These are phyloP conservation scores for Salvelinus namaycush DNA, from an alignment of 2,113 vertebrate genomes.

Conservation along the genomic window DNA sequence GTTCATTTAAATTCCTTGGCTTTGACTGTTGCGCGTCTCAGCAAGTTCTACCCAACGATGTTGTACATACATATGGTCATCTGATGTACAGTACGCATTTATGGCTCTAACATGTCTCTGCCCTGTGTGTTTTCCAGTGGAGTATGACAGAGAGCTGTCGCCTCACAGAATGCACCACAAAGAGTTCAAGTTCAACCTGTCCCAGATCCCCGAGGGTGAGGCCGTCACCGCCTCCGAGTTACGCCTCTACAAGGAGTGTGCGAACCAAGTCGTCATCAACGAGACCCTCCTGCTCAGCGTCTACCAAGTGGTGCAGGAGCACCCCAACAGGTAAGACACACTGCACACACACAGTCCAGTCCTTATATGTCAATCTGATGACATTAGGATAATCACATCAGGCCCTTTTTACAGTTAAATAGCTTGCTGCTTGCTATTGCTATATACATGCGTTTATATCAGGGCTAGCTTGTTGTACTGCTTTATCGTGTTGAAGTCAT, in stretches of 20 bases:
- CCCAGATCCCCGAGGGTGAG: conserved; percentile 95
- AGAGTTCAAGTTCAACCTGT: conserved; percentile 98
- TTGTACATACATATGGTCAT: too few species aligned
- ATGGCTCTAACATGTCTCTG: background rate
- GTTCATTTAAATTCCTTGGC: too few species aligned
- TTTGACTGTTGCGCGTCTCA: too few species aligned
- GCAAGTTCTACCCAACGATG: too few species aligned
- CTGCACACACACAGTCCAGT: background rate
- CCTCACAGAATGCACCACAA: conserved; percentile 87
- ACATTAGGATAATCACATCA: too few species aligned
- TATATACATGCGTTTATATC: too few species aligned
- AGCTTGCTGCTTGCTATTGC: too few species aligned
- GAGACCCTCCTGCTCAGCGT: conserved; percentile 94
- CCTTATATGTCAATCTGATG: background rate
- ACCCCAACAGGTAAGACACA: conserved; percentile 84
- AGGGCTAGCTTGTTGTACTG: too few species aligned
- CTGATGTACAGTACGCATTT: background rate
- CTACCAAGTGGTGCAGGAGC: conserved; percentile 93
- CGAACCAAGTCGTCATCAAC: conserved; percentile 87
- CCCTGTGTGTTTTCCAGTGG: conserved; percentile 79
- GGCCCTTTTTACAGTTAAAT: too few species aligned
- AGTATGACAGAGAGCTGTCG: conserved; percentile 88
- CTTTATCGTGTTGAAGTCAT: background rate
- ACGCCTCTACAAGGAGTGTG: conserved; percentile 97
- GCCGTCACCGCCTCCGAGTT: conserved; percentile 94